Evolutionary conservation across 2,888 invertebrate species (phyloP), one percentile per base, ranked within the genome.

Genomic region (Crioceris asparagi): DNA sequence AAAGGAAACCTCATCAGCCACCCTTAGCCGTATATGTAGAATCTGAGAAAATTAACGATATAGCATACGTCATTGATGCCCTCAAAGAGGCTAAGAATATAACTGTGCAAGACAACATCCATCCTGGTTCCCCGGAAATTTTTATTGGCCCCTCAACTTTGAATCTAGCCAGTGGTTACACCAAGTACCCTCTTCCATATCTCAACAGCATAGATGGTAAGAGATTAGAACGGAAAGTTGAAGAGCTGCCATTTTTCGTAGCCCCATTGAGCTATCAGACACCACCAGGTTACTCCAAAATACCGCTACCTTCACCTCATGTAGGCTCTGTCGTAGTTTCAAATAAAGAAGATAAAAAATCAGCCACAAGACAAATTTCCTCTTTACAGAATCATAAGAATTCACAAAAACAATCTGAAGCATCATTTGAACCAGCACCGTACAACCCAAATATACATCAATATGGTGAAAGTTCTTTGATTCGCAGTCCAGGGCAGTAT

Each of bases 281-380:
- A n/a, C 87, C 86, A 1, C 70, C 74, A 32, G 87, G 87, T 3
- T 87, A 84, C 55, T 81, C 83, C 0, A 88, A 87, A 64, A 87
- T 88, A 44, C 79, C 85, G 1, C 75, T 88, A 57, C 87, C 87
- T 1, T 79, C 85, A 10, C 87, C 87, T 1, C 87, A 88, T 52
- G 85, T 88, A 0, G 87, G 87, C 1, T 86, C 86, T 1, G 83
- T 88, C 3, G 83, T 88, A 0, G 73, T 87, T 52, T 57, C 57
- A 5, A 51, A 42, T 17, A 50, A 47, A 32, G 47, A 49, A 12
- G 44, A 47, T 2, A n/a, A n/a, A n/a, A n/a, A n/a, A n/a, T n/a
- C n/a, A n/a, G 15, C 5, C 12, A 27, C 27, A 6, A 27, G 27
- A 15, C 12, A 15, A 8, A 12, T 15, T 11, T 14, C 14, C 27